These are phyloP conservation scores for Gymnothorax javanicus DNA, from an alignment of 2,797 vertebrate species.

Conservation along the genomic window DNA sequence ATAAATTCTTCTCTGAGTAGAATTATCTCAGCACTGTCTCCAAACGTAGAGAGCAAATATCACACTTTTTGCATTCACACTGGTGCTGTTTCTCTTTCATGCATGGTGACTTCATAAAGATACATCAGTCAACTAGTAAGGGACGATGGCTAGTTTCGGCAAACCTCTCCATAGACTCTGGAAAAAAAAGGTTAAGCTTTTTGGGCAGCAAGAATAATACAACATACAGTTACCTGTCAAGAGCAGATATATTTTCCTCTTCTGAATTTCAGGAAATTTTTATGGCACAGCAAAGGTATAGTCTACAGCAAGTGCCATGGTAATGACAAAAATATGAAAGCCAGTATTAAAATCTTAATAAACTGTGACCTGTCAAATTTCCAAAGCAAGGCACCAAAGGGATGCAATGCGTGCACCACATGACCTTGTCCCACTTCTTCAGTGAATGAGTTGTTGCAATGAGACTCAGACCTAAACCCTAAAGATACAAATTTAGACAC, in stretches of 20 bases:
- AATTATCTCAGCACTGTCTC: too few relatives aligned
- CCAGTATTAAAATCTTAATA: not conserved
- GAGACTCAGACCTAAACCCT: not conserved
- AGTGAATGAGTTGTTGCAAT: not conserved
- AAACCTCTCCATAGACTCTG: not conserved
- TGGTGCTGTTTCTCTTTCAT: too few relatives aligned
- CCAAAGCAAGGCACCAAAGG: not conserved
- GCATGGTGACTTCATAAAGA: too few relatives aligned
- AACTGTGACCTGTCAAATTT: not conserved
- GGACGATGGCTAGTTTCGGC: not conserved
- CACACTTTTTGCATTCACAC: too few relatives aligned
- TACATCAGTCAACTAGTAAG: too few relatives aligned
- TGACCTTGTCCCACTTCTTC: not conserved
- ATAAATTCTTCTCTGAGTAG: too few relatives aligned
- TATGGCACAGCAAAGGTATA: not conserved
- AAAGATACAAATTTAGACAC: slow-evolving; percentile 4
- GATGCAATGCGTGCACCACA: not conserved
- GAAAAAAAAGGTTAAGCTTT: not conserved
- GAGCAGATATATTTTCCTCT: not conserved
- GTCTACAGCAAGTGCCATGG: not conserved
- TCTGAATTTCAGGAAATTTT: not conserved
- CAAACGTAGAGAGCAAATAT: too few relatives aligned
- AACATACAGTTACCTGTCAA: not conserved
- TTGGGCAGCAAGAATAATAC: not conserved
- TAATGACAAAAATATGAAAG: not conserved